Evolutionary conservation across 2,113 vertebrate genomes (phyloP), one percentile per base, ranked within the genome.

Genomic region (Chinchilla lanigera): DNA sequence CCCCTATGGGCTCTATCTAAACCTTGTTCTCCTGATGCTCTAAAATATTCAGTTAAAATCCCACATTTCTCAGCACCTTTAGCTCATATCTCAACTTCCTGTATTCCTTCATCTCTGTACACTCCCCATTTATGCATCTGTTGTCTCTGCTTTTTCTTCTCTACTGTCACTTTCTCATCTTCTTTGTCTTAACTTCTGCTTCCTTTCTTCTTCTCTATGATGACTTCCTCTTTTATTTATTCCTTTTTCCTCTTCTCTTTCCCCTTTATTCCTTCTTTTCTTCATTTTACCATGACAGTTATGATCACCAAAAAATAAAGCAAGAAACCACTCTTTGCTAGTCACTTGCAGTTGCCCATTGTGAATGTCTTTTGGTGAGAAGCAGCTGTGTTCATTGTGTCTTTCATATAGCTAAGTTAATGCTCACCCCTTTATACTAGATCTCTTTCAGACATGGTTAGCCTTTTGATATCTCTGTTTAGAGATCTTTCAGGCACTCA

Each of bases 71-170:
- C n/a, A 60, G 41, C 16, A 24, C 5, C 17, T 10, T 33, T 11
- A 75, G 26, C 35, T n/a, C 14, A 44, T 1, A 35, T 50, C 38
- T 35, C 30, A n/a, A 16, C 4, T 7, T 56, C n/a, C 35, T 38
- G 0, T 84, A 6, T 17, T 52, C 22, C 16, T 19, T 19, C 11
- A 7, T 14, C 65, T n/a, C n/a, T 38, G 2, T 0, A 4, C n/a
- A 20, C 5, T 5, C 52, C 50, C 56, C 38, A 0, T 67, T 54
- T 30, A 41, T 24, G 73, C 1, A 16, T n/a, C 20, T 33, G 41
- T 19, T 50, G 10, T 44, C n/a, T 2, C 52, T 35, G 30, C 47
- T 77, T 33, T 41, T 44, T 35, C 33, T 44, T 17, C 38, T 60
- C 54, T 47, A 8, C 67, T 41, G 20, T 20, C 35, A 3, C 8